phyloP scores from a whole-genome alignment of 2,797 vertebrate genomes.

The Gallinago solitaria region DNA sequence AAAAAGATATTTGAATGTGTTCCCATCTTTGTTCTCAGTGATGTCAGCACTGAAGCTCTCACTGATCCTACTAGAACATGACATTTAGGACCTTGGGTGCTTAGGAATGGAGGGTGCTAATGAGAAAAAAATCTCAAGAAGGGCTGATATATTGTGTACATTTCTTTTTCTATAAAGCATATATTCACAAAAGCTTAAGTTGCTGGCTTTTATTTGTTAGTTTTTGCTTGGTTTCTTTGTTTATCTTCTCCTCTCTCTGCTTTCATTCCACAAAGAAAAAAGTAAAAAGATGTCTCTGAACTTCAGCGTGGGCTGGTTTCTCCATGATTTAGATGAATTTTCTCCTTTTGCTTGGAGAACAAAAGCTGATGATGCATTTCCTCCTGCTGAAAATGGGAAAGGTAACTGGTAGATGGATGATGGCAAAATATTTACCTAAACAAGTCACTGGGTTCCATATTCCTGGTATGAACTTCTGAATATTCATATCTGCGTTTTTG shows the following conservation, averaged over 20 bases:
- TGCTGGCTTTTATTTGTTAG: background rate
- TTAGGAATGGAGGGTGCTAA: background rate
- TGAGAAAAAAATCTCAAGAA: background rate
- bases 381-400: slow-evolving; percentile 74
- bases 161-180: background rate
- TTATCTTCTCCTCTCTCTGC: background rate
- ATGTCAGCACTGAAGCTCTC: background rate
- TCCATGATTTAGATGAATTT: slow-evolving; percentile 60
- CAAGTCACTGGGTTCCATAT: slow-evolving; percentile 64
- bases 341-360: slow-evolving; percentile 75
- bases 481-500: slow-evolving; percentile 80
- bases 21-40: background rate
- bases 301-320: slow-evolving; percentile 68
- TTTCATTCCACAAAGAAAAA: background rate
- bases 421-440: slow-evolving; percentile 78
- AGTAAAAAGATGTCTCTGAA: slow-evolving; percentile 70
- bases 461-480: slow-evolving; percentile 81
- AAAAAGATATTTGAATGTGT: background rate
- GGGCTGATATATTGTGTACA: background rate
- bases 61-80: background rate
- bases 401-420: slow-evolving; percentile 79
- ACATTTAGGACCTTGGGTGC: background rate
- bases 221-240: background rate
- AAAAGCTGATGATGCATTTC: slow-evolving; percentile 78
- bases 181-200: background rate